Evolutionary conservation across 2,888 invertebrate genomes (phyloP).

Genomic region (Hoplodrina ambigua): DNA sequence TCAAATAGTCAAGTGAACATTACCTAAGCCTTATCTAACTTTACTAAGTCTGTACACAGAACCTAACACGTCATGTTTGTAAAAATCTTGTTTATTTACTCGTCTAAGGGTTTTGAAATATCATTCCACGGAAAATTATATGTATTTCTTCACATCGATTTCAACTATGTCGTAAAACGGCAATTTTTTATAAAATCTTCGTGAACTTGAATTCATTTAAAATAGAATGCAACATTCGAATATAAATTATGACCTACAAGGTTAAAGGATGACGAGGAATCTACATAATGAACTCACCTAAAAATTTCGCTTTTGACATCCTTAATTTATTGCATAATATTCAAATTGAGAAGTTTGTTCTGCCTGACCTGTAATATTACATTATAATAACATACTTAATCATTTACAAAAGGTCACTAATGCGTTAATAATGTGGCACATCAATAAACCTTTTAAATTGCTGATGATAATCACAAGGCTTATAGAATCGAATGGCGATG

Average conservation of each 20-base stretch:
- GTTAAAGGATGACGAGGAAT: constrained; percentile 63
- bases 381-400: constrained; percentile 14
- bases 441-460: constrained; percentile 12
- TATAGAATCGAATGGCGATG: constrained; percentile 22
- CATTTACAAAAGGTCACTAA: constrained; percentile 35
- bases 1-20: constrained; percentile 15
- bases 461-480: not conserved
- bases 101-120: constrained; percentile 30
- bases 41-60: constrained; percentile 18
- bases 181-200: constrained; percentile 9
- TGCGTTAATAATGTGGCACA: constrained; percentile 38
- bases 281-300: constrained; percentile 48
- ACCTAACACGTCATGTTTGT: constrained; percentile 20
- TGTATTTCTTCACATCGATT: constrained; percentile 24
- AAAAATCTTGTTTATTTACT: constrained; percentile 3
- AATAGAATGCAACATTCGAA: constrained; percentile 39
- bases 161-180: constrained; percentile 3
- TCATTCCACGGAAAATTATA: constrained; percentile 20
- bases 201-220: constrained; percentile 38
- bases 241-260: constrained; percentile 57
- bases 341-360: constrained; percentile 1
- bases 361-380: constrained; percentile 2
- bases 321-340: constrained; percentile 16
- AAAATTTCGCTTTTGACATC: constrained; percentile 14
- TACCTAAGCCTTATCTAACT: constrained; percentile 40